Base-by-base conservation (phyloP, 2,113 vertebrate species). In the Gavia stellata region DNA sequence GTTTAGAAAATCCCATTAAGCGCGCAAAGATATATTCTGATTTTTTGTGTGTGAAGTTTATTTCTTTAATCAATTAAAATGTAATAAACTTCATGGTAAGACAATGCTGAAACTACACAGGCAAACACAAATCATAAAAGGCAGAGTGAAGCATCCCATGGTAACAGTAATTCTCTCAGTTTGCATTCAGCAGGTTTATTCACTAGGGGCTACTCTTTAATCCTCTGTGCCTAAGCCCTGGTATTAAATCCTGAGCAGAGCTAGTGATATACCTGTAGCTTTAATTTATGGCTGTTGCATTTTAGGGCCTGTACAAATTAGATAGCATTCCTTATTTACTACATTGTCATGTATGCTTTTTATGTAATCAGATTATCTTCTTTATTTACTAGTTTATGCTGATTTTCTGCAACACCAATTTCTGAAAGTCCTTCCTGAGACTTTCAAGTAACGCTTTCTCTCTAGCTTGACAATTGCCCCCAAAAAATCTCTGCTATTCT, bases 1-100 rank as follows among this genome's bases (percentile, higher is more conserved):
- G 45, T 83, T 89, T 68, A 86, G 90, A 73, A 94, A 87, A 81
- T 92, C 95, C 92, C 68, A 94, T 97, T 96, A 86, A 81, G 20
- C 17, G 20, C 66, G 70, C 26, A 45, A 81, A 83, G 36, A 83
- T 56, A 40, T 4, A 65, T 52, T 67, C 19, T 70, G 28, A 53
- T 38, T 86, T 78, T 80, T 34, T 70, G 16, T 26, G 14, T 19
- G 33, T 34, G 36, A 73, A 79, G 38, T 67, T 88, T 81, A 86
- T 89, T 78, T 80, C 38, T 92, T 82, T 58, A 88, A 67, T 74
- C 40, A 88, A 67, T 93, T 95, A 83, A 85, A 89, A 92, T 17
- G 17, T 56, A 79, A 52, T 80, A 55, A 92, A 49, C 18, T 9
- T 28, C 38, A 7, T 4, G 5, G 38, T 62, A 66, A 89, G 81